Evolutionary conservation across 1,140 invertebrate genomes (phyloP).

Genomic region (Drosophila athabasca): DNA sequence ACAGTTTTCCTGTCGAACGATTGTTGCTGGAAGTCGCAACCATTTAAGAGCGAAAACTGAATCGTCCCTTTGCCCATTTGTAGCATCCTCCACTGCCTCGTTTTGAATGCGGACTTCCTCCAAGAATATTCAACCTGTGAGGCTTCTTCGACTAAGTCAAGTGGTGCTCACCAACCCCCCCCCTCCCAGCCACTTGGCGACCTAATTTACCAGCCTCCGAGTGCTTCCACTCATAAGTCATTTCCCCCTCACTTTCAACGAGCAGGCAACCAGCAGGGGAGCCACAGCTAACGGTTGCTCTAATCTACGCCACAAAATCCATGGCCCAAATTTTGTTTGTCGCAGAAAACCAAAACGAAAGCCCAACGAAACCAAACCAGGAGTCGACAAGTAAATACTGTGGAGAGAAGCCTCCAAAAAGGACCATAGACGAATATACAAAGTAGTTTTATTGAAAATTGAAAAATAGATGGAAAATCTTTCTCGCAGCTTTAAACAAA

Average conservation of each 20-base stretch:
- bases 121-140: neutral
- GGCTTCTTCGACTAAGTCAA: neutral
- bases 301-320: slow-evolving; percentile 48
- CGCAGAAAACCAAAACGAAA: slow-evolving; percentile 16
- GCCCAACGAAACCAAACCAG: neutral
- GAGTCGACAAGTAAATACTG: slow-evolving; percentile 6
- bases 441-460: no score
- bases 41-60: no score
- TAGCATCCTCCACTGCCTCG: no score
- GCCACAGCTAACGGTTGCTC: slow-evolving; percentile 9
- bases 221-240: slow-evolving; percentile 7
- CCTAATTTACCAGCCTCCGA: slow-evolving; percentile 30
- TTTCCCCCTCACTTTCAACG: no score
- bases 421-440: no score
- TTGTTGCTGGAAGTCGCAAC: no score
- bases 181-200: neutral
- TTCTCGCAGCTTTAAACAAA: no score
- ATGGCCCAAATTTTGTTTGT: slow-evolving; percentile 45
- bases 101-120: no score
- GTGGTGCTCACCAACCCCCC: neutral
- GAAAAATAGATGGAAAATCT: no score
- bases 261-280: no score
- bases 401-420: neutral
- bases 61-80: no score
- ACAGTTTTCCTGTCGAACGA: no score